These are phyloP conservation scores for Ceratotherium simum DNA, from an alignment of 2,113 vertebrate genomes.

Conservation along the genomic window DNA sequence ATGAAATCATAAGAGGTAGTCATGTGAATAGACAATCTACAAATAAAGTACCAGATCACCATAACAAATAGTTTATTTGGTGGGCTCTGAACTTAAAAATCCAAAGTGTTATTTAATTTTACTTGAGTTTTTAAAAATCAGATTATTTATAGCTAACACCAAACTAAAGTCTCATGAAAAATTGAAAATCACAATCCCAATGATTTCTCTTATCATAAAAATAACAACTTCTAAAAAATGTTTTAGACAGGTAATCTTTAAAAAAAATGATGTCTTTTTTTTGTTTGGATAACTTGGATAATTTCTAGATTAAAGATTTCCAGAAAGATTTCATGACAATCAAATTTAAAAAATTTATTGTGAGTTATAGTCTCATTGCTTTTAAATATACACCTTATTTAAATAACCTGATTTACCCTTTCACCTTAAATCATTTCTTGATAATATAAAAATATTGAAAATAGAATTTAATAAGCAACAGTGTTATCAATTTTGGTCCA, in stretches of 20 bases:
- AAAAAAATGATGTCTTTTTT: no score
- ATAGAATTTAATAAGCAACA: neutral
- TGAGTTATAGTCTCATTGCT: neutral
- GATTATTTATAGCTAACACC: neutral
- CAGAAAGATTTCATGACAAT: neutral
- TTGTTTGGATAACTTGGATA: neutral
- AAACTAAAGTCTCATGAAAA: neutral
- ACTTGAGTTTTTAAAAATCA: neutral
- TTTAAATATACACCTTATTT: neutral
- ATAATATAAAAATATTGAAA: neutral
- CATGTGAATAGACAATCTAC: neutral
- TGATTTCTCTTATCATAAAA: neutral
- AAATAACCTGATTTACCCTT: neutral
- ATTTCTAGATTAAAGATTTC: neutral
- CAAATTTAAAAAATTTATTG: neutral
- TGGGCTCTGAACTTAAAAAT: neutral
- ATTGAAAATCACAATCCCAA: neutral
- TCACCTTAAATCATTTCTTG: neutral
- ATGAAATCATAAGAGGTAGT: neutral
- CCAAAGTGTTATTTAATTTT: neutral
- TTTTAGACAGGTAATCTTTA: neutral
- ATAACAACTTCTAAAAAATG: neutral
- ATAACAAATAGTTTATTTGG: neutral
- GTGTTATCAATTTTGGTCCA: neutral
- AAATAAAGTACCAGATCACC: neutral